Conservation (phyloP, 2,113 vertebrate genomes). For the Centropus unirufus region DNA sequence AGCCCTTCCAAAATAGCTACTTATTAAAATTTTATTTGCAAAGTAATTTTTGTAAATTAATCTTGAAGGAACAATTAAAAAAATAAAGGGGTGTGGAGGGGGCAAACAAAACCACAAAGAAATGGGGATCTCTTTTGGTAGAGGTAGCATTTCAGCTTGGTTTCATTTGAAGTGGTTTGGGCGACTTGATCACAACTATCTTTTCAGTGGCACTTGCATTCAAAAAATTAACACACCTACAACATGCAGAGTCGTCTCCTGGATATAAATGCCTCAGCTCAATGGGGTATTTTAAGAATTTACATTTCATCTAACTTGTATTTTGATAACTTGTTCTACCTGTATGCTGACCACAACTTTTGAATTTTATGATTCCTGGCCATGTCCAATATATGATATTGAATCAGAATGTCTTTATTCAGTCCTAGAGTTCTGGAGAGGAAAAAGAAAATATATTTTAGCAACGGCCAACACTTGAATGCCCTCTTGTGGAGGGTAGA, state of each 20-base stretch:
- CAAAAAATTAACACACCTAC: neutral
- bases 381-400: neutral
- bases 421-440: neutral
- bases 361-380: neutral
- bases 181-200: neutral
- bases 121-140: rapidly evolving
- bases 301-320: neutral
- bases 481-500: neutral
- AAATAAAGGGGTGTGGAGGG: too few species aligned
- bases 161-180: neutral
- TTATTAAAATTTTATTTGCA: neutral
- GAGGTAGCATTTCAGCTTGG: neutral
- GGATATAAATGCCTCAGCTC: neutral
- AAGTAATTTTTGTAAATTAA: neutral
- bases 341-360: neutral
- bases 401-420: neutral
- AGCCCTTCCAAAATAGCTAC: neutral
- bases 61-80: neutral
- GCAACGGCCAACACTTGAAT: neutral
- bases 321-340: neutral
- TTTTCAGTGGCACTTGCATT: neutral
- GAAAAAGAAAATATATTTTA: neutral
- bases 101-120: too few species aligned
- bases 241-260: rapidly evolving
- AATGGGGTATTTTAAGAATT: neutral